Base-by-base conservation (phyloP, 2,888 invertebrate species). In the Neoaliturus tenellus region DNA sequence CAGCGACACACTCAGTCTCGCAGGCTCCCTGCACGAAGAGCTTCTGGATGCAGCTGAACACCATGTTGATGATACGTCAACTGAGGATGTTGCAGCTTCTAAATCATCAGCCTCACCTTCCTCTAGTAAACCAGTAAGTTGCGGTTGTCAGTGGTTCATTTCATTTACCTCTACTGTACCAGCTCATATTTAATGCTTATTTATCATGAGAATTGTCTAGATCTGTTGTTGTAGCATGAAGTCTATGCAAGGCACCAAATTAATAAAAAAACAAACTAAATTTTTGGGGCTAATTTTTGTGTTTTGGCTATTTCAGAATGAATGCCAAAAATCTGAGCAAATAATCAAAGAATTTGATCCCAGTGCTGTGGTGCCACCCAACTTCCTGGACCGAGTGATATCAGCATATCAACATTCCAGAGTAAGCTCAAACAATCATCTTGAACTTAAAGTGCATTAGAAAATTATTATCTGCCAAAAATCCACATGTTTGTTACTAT, bases 361-460 rank as follows among this genome's bases (percentile, higher is more conserved):
- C 28, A 75, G 35, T 20, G 17, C 12, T 35, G 25, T 48, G 55
- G 1, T 55, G 20, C 48, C 39, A 71, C n/a, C 20, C 28, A 44
- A 75, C 4, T 75, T 85, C 3, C 48, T 86, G 28, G 85, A 87
- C 25, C 80, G 85, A 73, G 55, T 86, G 12, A 81, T 75, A 12
- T 82, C 82, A 82, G 86, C 86, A 48, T 87, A 86, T 78, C 86
- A 87, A 55, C 86, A 87, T 82, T 86, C 86, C 20, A 86, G 83
- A 82, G 86, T 86, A 62, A 67, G 67, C 28, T 28, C 31, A 20
- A 23, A 12, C 17, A 44, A 17, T 44, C n/a, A n/a, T n/a, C n/a
- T n/a, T n/a, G n/a, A n/a, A n/a, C n/a, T n/a, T n/a, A n/a, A n/a
- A n/a, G n/a, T n/a, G n/a, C n/a, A n/a, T n/a, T n/a, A n/a, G n/a